Evolutionary conservation across 2,797 vertebrate species (phyloP), one percentile per base, ranked within the genome.

Genomic region (Novumbra hubbsi): DNA sequence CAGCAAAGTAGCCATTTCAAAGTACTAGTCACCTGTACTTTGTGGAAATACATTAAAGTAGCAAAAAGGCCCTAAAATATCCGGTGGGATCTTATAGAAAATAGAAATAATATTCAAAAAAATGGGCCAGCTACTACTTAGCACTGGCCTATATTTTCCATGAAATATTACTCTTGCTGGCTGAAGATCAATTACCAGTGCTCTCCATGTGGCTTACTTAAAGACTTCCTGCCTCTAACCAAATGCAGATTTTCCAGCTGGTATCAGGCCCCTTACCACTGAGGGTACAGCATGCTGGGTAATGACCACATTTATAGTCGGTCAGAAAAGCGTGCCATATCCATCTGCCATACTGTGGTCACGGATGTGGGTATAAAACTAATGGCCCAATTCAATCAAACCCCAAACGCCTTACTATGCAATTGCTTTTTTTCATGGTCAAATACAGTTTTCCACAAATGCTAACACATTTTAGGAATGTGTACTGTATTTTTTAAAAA

Each of bases 121-220:
- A 21, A 66, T 32, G 34, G 64, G 11, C 34, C 17, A 12, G 6
- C 32, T 41, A 15, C 64, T 66, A 38, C 34, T 66, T 66, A 16
- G 64, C 11, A 17, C 64, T 66, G 64, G 16, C 64, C 64, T 66
- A 66, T 38, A 34, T 66, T 32, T 55, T 66, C 32, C 64, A 32
- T 38, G 64, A 66, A 66, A 38, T 41, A 66, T 66, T 66, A n/a
- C 17, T 66, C 64, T 32, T 66, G 64, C 64, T 17, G 16, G 34
- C 17, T n/a, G 32, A 17, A 66, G 32, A 38, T 30, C 32, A n/a
- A 9, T 66, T 66, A 66, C 32, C 8, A 8, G 27, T 21, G 30
- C n/a, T 3, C 30, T 66, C 17, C 17, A 34, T 41, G 64, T 41
- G 64, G 32, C 19, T 66, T 21, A 16, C 64, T 5, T 55, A 55